Percentiles rank a stretch among this genome's conserved stretches.
Evolutionary conservation across 2,888 invertebrate genomes (phyloP).

Genomic region (Ernsta delagoae): DNA sequence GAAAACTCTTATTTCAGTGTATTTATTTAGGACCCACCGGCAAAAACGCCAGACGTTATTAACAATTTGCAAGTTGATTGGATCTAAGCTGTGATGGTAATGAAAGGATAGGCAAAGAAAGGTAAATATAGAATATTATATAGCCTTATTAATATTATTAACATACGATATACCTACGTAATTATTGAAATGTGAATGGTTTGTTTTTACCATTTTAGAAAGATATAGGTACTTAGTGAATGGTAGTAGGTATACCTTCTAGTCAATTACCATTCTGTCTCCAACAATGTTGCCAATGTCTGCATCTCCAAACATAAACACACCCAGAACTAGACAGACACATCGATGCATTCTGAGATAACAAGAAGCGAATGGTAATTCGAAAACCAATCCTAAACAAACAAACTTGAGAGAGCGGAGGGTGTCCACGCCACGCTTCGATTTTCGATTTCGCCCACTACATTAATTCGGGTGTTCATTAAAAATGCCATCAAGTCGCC

Average conservation of each 20-base stretch:
- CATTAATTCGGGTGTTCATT: constrained; percentile 84
- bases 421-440: constrained; percentile 75
- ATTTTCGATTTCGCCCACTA: constrained; percentile 82
- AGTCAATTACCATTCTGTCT: no score
- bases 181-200: no score
- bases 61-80: constrained; percentile 69
- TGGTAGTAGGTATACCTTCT: no score
- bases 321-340: constrained; percentile 34
- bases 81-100: constrained; percentile 44
- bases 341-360: constrained; percentile 41
- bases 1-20: constrained; percentile 68
- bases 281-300: background rate
- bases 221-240: no score
- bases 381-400: constrained; percentile 77
- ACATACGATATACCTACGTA: no score
- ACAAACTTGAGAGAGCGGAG: constrained; percentile 62
- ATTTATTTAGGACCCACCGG: constrained; percentile 65
- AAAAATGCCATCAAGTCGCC: constrained; percentile 83
- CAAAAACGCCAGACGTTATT: constrained; percentile 56
- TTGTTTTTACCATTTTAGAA: no score
- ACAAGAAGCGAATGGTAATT: constrained; percentile 56
- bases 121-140: no score
- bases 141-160: no score
- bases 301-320: background rate
- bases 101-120: constrained; percentile 29